Evolutionary conservation across 2,888 invertebrate species (phyloP).

Genomic region (Fragum whitleyi): DNA sequence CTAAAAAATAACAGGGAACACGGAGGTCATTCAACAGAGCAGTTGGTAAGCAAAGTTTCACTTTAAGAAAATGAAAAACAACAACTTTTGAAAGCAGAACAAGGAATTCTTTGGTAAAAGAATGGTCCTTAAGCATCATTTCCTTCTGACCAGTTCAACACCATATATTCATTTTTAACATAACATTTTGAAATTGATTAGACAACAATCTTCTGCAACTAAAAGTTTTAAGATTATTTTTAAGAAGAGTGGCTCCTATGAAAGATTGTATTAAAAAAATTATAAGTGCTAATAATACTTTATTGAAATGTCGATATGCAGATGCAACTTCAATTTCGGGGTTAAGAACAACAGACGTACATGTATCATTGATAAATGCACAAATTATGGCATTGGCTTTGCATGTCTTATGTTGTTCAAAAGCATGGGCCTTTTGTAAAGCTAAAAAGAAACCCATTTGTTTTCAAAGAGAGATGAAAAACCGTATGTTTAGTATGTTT

Average conservation of each 20-base stretch:
- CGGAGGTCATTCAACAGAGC: too few species aligned
- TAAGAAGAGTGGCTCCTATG: neutral
- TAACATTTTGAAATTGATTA: too few species aligned
- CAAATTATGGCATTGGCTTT: neutral
- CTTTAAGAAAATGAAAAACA: too few species aligned
- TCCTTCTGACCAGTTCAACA: neutral
- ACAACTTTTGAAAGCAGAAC: too few species aligned
- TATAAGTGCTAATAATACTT: neutral
- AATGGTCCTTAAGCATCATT: too few species aligned
- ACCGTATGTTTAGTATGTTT: neutral
- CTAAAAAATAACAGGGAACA: too few species aligned
- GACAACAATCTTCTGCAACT: neutral
- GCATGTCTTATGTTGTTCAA: constrained; percentile 15
- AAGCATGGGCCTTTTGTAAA: neutral
- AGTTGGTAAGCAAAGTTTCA: too few species aligned
- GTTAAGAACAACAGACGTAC: neutral
- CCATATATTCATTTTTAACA: too few species aligned
- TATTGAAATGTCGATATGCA: neutral
- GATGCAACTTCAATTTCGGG: neutral
- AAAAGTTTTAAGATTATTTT: neutral
- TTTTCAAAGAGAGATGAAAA: neutral
- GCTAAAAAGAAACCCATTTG: neutral
- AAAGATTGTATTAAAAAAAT: neutral
- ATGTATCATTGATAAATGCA: neutral
- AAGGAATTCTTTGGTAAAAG: too few species aligned